Base-by-base conservation (phyloP, 2,113 vertebrate genomes). In the Ailuropoda melanoleuca region DNA sequence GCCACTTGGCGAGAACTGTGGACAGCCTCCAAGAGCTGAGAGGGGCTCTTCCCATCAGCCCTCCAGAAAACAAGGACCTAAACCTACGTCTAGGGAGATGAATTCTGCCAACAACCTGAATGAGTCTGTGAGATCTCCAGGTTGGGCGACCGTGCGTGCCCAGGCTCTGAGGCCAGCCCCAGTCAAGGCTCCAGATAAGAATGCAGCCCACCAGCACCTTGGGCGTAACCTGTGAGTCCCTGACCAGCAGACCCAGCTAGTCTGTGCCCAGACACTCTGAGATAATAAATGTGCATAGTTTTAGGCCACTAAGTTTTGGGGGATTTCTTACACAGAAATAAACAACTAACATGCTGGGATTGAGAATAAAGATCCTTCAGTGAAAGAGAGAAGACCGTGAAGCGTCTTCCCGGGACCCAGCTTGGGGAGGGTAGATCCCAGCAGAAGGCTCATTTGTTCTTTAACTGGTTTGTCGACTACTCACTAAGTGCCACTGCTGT, bases 131-230 rank as follows among this genome's bases (percentile, higher is more conserved):
- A 12, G 24, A 66, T 50, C 8, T 37, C n/a, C n/a, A 64, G 80
- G 64, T 17, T 3, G n/a, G n/a, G 11, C 29, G 9, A 34, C 8
- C 3, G 29, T n/a, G 6, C 1, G 14, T 17, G 24, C 17, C 50
- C 12, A 48, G 64, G 66, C 46, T 39, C 80, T 83, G 53, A 90
- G 86, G 37, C 66, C 56, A 21, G 48, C 55, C 74, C 14, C 19
- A 43, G 39, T 55, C 68, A 55, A 83, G 53, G 26, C 26, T 83
- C 53, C 53, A 31, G 85, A 58, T 48, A 43, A 75, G 94, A 81
- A 80, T 0, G 6, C 23, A 89, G 78, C 62, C 78, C 18, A 1
- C 31, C 60, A 26, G 31, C 70, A 48, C 50, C 70, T 34, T 17
- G 31, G 39, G 8, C 18, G 4, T 14, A 56, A 84, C 31, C 56